These are phyloP conservation scores for Cephalopterus ornatus DNA, from an alignment of 2,113 vertebrate species.

Conservation along the genomic window DNA sequence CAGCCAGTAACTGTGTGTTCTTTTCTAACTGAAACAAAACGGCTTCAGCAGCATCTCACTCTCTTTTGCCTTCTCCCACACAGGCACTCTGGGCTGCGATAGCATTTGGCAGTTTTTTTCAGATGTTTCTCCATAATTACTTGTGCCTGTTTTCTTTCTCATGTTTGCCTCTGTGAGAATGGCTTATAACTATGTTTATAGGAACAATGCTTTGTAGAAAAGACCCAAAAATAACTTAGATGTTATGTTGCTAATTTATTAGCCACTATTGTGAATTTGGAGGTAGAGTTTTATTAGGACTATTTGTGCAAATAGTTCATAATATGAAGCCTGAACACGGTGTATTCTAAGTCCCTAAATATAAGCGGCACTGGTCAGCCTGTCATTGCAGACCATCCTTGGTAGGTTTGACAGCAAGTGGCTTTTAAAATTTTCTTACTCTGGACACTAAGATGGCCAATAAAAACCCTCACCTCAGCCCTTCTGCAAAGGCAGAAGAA, in stretches of 20 bases:
- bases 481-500: background rate
- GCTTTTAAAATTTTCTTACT: background rate
- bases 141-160: slow-evolving; percentile 22
- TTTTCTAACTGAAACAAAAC: background rate
- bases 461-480: background rate
- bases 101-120: background rate
- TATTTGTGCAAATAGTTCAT: slow-evolving; percentile 28
- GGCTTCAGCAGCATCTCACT: background rate
- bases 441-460: background rate
- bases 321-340: background rate
- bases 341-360: background rate
- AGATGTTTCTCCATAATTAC: background rate
- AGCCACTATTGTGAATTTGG: slow-evolving; percentile 10
- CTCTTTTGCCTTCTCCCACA: slow-evolving; percentile 21
- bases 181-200: background rate
- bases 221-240: background rate
- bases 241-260: slow-evolving; percentile 11
- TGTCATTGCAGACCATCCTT: background rate
- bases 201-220: background rate
- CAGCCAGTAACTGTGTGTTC: background rate
- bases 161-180: background rate
- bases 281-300: slow-evolving; percentile 9
- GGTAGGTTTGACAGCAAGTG: background rate
- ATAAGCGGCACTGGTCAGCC: background rate
- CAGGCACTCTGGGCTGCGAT: background rate